Evolutionary conservation across 2,888 invertebrate genomes (phyloP), one percentile per base, ranked within the genome.

Genomic region (Bugula neritina): DNA sequence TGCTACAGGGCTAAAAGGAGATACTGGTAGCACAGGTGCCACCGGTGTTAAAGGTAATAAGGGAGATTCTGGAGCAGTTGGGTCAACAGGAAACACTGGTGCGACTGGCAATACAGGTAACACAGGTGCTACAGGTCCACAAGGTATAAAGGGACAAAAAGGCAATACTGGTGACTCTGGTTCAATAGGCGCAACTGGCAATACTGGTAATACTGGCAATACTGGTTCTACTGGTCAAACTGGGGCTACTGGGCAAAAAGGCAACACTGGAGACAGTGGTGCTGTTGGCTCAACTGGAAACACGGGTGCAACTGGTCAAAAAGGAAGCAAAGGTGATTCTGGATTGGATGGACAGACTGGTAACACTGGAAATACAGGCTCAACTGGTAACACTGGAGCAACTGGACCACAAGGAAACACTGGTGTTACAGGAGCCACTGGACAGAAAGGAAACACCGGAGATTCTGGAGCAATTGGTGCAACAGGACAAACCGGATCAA

Each of bases 381-480:
- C 23, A 29, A 13, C 69, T 55, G 73, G 73, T 71, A 35, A 52
- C 21, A 71, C 72, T 25, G 75, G 75, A 52, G 69, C 57, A 13
- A 69, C 35, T 17, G 75, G 75, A 72, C 63, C 72, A 27, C 21
- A 35, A 34, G 75, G 75, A 35, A 31, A 69, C 23, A 72, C 54
- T 43, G 72, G 72, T 27, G 10, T 23, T n/a, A 35, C 69, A n/a
- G 72, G 72, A 23, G n/a, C 35, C 3, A 35, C 35, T 25, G 72
- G 72, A 55, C 73, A 35, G 54, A 52, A 55, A 17, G 73, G 43
- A 72, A 74, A 10, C 72, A 63, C 21, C 54, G 35, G n/a, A 74
- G 75, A 35, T 69, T 71, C 58, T 25, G 71, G 71, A 21, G 25
- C 29, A 10, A n/a, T 52, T 2, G 71, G 71, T 13, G 43, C 58